Conservation (phyloP, 64 coral and sea anemone species). For the Platygyra sinensis region DNA sequence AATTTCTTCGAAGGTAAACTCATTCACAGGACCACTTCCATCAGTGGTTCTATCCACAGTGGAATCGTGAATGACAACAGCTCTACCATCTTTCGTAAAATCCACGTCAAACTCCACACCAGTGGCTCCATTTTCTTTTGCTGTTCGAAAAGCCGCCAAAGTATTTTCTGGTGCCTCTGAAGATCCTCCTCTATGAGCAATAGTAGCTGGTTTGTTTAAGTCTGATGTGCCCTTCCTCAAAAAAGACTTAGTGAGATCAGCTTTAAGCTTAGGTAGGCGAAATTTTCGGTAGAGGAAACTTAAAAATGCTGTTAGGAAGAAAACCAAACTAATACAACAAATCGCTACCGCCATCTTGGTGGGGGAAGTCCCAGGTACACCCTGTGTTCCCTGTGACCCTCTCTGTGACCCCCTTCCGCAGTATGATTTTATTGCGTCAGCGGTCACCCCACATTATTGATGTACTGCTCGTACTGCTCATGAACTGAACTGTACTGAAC, state of each 20-base stretch:
- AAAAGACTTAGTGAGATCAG: constrained; percentile 74
- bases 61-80: constrained; percentile 89
- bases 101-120: constrained; percentile 94
- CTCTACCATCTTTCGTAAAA: constrained; percentile 83
- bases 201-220: constrained; percentile 33
- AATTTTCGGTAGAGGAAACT: constrained; percentile 66
- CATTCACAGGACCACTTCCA: constrained; percentile 69
- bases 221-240: constrained; percentile 52
- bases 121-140: constrained; percentile 81
- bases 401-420: too few relatives aligned
- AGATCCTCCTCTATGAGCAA: constrained; percentile 75
- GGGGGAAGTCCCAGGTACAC: too few relatives aligned
- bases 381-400: too few relatives aligned
- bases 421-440: too few relatives aligned
- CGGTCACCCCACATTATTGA: too few relatives aligned
- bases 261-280: constrained; percentile 75
- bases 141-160: constrained; percentile 76
- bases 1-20: constrained; percentile 70
- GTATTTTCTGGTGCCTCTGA: constrained; percentile 92
- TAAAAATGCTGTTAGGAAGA: constrained; percentile 38
- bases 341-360: constrained; percentile 12
- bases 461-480: too few relatives aligned
- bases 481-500: too few relatives aligned
- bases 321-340: constrained; percentile 56
- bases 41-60: constrained; percentile 89